A percentile compares a stretch with the other conserved stretches of the same genome.
These are phyloP conservation scores for Melanotaenia boesemani DNA, from an alignment of 2,797 vertebrate genomes.

Conservation along the genomic window DNA sequence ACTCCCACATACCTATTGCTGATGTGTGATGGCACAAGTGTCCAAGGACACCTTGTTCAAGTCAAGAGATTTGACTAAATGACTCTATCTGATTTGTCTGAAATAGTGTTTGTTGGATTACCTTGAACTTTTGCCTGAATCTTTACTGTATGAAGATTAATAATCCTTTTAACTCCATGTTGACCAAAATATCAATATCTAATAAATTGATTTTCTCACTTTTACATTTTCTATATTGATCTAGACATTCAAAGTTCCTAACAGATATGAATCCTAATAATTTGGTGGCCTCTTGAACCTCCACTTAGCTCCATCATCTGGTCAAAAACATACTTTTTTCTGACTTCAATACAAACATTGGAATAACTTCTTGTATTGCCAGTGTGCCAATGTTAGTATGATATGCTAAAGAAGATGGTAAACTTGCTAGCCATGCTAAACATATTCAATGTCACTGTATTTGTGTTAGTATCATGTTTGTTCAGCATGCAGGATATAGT, in stretches of 20 bases:
- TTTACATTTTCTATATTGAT: not conserved
- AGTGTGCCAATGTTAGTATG: not conserved
- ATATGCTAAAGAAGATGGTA: not conserved
- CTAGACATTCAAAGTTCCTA: not conserved
- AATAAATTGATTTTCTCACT: not conserved
- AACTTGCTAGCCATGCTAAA: not conserved
- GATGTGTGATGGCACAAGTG: no score
- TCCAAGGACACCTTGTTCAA: not conserved
- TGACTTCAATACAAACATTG: not conserved
- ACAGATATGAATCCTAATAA: not conserved
- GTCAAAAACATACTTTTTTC: no score
- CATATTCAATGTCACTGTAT: not conserved
- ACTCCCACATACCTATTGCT: not conserved
- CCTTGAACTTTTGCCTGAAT: not conserved
- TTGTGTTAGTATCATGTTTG: not conserved
- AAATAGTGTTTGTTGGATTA: not conserved
- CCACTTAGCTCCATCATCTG: not conserved
- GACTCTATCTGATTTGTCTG: not conserved
- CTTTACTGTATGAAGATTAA: not conserved
- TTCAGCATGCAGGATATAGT: no score
- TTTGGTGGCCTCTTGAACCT: not conserved
- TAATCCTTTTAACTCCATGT: not conserved
- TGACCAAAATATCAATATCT: not conserved
- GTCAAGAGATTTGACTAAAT: not conserved
- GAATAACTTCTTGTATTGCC: not conserved